Evolutionary conservation across 2,797 vertebrate genomes (phyloP).

Genomic region (Benthosema pterotum): DNA sequence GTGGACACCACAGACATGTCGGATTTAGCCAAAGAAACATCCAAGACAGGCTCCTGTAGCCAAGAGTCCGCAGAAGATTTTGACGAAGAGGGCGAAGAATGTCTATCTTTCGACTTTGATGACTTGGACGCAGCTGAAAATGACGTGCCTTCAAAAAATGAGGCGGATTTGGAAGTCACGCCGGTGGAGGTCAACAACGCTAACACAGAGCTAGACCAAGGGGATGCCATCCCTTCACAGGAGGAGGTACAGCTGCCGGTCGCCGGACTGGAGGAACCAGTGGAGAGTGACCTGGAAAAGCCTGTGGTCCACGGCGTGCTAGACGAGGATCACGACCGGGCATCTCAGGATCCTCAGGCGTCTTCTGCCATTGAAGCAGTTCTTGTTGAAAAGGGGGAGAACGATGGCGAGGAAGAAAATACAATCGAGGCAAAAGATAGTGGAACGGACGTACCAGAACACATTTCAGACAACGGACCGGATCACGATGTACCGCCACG

Average conservation of each 20-base stretch:
- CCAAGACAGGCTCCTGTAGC: neutral
- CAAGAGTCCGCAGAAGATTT: constrained; percentile 40
- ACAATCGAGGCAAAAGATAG: constrained; percentile 8
- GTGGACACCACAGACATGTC: neutral
- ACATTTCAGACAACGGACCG: neutral
- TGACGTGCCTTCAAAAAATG: neutral
- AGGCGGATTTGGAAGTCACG: constrained; percentile 24
- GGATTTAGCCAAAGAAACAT: constrained; percentile 10
- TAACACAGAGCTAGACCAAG: neutral
- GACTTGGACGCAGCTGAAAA: constrained; percentile 51
- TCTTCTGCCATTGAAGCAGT: constrained; percentile 8
- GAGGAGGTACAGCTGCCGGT: constrained; percentile 14
- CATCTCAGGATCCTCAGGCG: constrained; percentile 1
- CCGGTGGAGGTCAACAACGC: constrained; percentile 27
- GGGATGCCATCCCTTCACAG: constrained; percentile 7
- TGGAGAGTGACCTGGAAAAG: neutral
- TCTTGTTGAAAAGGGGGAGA: neutral
- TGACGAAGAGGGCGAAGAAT: constrained; percentile 54
- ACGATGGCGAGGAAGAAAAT: neutral
- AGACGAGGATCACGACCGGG: neutral
- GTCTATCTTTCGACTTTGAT: constrained; percentile 72
- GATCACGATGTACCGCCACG: neutral
- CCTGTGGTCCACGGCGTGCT: neutral
- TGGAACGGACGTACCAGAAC: constrained; percentile 12
- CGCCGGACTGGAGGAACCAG: neutral